These are phyloP conservation scores for Pseudorhombus dupliciocellatus DNA, from an alignment of 2,113 vertebrate species.

Conservation along the genomic window DNA sequence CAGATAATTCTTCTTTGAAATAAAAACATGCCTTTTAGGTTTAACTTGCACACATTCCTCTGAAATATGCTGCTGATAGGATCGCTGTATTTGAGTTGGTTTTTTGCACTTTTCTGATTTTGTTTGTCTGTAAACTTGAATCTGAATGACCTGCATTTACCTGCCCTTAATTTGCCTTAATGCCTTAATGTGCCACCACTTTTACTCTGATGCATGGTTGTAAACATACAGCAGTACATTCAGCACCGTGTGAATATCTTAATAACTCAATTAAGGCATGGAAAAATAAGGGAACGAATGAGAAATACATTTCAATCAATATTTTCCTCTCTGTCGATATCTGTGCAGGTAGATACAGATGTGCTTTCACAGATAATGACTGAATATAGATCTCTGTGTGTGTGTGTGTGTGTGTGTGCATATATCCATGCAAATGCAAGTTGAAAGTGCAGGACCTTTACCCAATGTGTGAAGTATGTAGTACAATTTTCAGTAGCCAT, in stretches of 20 bases:
- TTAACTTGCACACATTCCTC: slow-evolving; percentile 25
- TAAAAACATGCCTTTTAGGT: slow-evolving; percentile 58
- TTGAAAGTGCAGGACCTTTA: slow-evolving; percentile 52
- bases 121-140: slow-evolving; percentile 70
- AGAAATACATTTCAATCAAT: slow-evolving; percentile 34
- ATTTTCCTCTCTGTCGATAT: slow-evolving; percentile 69
- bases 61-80: slow-evolving; percentile 42
- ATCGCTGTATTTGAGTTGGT: slow-evolving; percentile 23
- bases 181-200: slow-evolving; percentile 48
- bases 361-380: slow-evolving; percentile 75
- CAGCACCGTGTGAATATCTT: slow-evolving; percentile 70
- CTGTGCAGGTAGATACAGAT: slow-evolving; percentile 75
- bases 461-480: slow-evolving; percentile 21
- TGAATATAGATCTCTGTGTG: slow-evolving; percentile 57
- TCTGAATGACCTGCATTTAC: slow-evolving; percentile 61
- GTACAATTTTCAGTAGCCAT: slow-evolving; percentile 37
- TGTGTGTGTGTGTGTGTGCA: slow-evolving; percentile 40
- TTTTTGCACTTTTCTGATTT: slow-evolving; percentile 61
- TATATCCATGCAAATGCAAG: slow-evolving; percentile 71
- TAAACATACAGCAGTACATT: slow-evolving; percentile 76
- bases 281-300: slow-evolving; percentile 43
- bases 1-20: background rate
- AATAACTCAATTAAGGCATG: slow-evolving; percentile 75
- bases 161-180: slow-evolving; percentile 26
- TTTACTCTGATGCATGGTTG: slow-evolving; percentile 58